A percentile compares a stretch with the other conserved stretches of the same genome.
Conservation (phyloP, 2,113 vertebrate species). For the Platichthys stellatus region DNA sequence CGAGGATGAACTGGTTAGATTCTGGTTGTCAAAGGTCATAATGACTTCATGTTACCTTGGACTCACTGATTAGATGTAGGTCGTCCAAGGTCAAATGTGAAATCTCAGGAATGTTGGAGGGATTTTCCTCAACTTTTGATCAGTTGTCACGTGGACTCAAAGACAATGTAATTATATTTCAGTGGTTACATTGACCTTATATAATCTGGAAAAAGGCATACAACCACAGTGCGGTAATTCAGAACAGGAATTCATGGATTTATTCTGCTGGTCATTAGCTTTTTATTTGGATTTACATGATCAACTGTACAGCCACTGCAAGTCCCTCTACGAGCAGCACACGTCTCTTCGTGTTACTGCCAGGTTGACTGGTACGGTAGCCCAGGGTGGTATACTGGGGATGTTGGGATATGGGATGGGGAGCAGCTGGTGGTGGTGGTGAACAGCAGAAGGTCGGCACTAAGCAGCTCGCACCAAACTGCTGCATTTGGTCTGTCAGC, state of each 20-base stretch:
- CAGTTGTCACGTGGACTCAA: too few relatives aligned
- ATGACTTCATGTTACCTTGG: too few relatives aligned
- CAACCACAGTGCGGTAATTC: not conserved
- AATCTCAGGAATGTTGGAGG: too few relatives aligned
- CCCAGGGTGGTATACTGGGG: not conserved
- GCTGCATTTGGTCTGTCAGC: slow-evolving; percentile 5
- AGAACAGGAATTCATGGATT: not conserved
- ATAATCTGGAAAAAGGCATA: too few relatives aligned
- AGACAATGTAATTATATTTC: too few relatives aligned
- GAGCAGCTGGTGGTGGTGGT: slow-evolving; percentile 17
- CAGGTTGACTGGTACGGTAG: slow-evolving; percentile 7
- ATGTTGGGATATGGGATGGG: not conserved
- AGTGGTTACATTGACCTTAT: too few relatives aligned
- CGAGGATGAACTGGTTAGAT: too few relatives aligned
- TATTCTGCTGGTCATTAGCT: not conserved
- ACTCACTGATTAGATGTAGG: too few relatives aligned
- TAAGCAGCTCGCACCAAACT: not conserved
- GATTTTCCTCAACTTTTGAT: too few relatives aligned
- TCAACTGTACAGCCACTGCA: not conserved
- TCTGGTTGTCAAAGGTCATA: too few relatives aligned
- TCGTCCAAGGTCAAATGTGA: too few relatives aligned
- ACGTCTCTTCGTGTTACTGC: not conserved
- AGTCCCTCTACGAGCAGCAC: not conserved
- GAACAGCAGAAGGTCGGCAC: slow-evolving; percentile 25
- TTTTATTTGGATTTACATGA: not conserved